These are phyloP conservation scores for Lutraria lutraria DNA, from an alignment of 2,888 invertebrate species.

Conservation along the genomic window DNA sequence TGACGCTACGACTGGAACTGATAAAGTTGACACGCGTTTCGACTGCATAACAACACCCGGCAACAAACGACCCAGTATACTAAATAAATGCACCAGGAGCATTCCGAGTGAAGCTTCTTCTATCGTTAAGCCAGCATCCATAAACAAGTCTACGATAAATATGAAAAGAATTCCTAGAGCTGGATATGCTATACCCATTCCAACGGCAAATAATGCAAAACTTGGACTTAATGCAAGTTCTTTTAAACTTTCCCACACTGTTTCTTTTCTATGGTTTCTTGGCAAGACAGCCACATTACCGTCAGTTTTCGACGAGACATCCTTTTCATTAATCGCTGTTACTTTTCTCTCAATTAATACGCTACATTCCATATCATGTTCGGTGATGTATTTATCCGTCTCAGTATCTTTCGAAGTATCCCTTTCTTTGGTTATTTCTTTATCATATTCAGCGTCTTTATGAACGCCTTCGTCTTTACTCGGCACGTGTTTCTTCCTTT, in stretches of 20 bases:
- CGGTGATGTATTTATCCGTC: not conserved
- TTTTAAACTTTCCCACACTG: conserved; percentile 26
- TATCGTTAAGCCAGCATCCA: conserved; percentile 29
- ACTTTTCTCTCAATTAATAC: conserved; percentile 24
- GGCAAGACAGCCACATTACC: too few species aligned
- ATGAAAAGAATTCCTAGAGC: conserved; percentile 30
- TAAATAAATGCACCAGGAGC: conserved; percentile 36
- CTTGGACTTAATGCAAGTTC: conserved; percentile 24
- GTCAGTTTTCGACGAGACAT: not conserved
- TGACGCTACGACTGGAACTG: conserved; percentile 33
- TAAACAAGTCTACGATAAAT: conserved; percentile 37
- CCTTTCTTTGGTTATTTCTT: not conserved
- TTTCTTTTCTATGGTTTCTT: not conserved
- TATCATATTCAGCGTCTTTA: not conserved
- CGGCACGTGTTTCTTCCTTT: not conserved
- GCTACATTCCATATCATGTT: not conserved
- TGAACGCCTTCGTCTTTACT: not conserved
- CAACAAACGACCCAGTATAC: conserved; percentile 25
- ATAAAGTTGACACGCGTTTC: conserved; percentile 23
- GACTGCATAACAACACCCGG: conserved; percentile 34
- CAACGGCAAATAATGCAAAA: conserved; percentile 36
- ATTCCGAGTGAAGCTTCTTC: conserved; percentile 32
- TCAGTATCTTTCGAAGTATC: too few species aligned
- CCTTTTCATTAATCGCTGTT: not conserved
- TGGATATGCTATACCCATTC: conserved; percentile 40